Conservation (phyloP, 1,140 invertebrate species). For the Drosophila athabasca region DNA sequence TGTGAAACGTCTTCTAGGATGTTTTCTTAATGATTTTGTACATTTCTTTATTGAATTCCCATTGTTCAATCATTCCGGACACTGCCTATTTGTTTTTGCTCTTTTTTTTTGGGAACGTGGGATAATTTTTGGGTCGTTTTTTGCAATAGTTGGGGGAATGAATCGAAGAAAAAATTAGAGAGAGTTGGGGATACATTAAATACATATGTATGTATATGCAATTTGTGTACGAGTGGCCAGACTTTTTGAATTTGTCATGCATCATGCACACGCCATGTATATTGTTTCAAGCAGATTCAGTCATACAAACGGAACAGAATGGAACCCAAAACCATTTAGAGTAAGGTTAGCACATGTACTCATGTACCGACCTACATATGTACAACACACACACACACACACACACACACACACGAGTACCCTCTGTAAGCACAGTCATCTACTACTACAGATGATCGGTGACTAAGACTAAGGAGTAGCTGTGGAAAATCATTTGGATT, state of each 20-base stretch:
- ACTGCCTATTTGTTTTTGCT: slow-evolving; percentile 31
- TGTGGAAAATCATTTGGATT: slow-evolving; percentile 46
- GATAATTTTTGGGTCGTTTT: slow-evolving; percentile 26
- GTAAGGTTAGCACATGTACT: no score
- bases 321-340: no score
- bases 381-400: no score
- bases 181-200: not conserved
- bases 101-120: slow-evolving; percentile 66
- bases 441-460: slow-evolving; percentile 25
- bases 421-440: slow-evolving; percentile 18
- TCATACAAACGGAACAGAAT: no score
- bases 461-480: slow-evolving; percentile 25
- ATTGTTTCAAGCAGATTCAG: no score
- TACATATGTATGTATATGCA: no score
- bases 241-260: not conserved
- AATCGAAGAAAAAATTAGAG: slow-evolving; percentile 38
- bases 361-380: no score
- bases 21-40: slow-evolving; percentile 74
- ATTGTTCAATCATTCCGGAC: slow-evolving; percentile 57
- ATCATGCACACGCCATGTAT: not conserved
- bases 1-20: slow-evolving; percentile 36
- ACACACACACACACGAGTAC: no score
- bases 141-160: not conserved
- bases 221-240: not conserved
- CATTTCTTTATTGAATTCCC: slow-evolving; percentile 42